Evolutionary conservation across 2,113 vertebrate genomes (phyloP).

Genomic region (Sus scrofa): T2T-Sscrofa CM000817.6:37442001-37442500

Average conservation of each 20-base stretch:
- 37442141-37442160: not conserved
- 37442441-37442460: accelerated
- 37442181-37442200: not conserved
- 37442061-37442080: not conserved
- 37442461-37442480: no score
- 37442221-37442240: conserved; percentile 43
- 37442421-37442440: not conserved
- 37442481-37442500: no score
- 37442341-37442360: conserved; percentile 65
- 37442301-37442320: conserved; percentile 35
- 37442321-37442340: conserved; percentile 66
- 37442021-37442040: not conserved
- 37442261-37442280: not conserved
- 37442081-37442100: not conserved
- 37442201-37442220: conserved; percentile 26
- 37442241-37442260: not conserved
- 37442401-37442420: not conserved
- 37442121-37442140: accelerated
- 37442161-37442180: not conserved
- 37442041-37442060: not conserved
- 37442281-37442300: not conserved
- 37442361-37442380: conserved; percentile 40
- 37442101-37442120: not conserved
- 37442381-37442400: not conserved
- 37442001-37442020: not conserved